Evolutionary conservation across 2,888 invertebrate species (phyloP).

Genomic region (Xanthorhoe designata): DNA sequence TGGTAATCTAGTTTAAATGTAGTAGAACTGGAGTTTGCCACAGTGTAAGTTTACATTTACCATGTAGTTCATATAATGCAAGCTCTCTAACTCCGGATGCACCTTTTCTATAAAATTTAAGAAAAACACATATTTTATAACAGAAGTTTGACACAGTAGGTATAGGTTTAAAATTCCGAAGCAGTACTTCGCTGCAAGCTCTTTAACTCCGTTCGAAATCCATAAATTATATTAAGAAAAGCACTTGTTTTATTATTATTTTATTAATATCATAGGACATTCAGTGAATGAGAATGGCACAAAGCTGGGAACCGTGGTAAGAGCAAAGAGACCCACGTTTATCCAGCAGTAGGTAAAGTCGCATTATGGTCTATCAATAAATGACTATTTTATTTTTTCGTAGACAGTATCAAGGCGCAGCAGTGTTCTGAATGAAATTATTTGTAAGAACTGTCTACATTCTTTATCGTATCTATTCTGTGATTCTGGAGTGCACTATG

Average conservation of each 20-base stretch:
- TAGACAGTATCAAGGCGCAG: background rate
- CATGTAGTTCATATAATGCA: background rate
- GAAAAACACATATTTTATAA: background rate
- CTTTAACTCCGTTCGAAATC: no score
- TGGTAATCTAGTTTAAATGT: constrained; percentile 55
- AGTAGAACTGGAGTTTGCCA: constrained; percentile 49
- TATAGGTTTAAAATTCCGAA: no score
- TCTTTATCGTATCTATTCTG: constrained; percentile 12
- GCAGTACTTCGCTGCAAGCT: no score
- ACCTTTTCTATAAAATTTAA: background rate
- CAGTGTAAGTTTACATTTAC: constrained; percentile 5
- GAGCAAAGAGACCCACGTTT: no score
- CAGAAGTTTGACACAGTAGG: no score
- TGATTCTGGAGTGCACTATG: constrained; percentile 43
- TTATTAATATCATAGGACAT: no score
- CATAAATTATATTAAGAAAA: no score
- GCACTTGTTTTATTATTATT: no score
- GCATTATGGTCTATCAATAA: background rate
- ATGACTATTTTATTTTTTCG: background rate
- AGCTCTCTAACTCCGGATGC: background rate
- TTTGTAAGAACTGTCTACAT: background rate
- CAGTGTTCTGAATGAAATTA: background rate
- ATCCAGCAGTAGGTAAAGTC: no score
- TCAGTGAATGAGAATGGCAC: no score
- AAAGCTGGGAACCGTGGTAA: no score